A percentile compares a stretch with the other conserved stretches of the same genome.
phyloP scores from a whole-genome alignment of 2,113 vertebrate genomes.

The Crotophaga sulcirostris region DNA sequence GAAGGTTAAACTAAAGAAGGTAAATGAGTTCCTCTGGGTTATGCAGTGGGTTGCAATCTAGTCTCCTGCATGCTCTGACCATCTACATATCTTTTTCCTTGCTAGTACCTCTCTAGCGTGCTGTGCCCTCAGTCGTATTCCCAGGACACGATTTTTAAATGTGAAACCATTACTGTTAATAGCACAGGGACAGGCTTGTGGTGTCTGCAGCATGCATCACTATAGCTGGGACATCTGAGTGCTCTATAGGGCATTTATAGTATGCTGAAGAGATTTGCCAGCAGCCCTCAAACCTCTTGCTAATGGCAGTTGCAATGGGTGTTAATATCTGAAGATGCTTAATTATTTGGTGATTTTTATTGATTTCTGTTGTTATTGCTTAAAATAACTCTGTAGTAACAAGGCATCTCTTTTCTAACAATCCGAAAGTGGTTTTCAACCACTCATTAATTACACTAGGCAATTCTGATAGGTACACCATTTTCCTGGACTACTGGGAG shows the following conservation, averaged over 20 bases:
- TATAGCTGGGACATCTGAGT: background rate
- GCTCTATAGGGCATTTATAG: background rate
- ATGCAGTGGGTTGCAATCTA: background rate
- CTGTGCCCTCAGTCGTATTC: background rate
- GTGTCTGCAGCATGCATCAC: background rate
- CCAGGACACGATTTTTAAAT: background rate
- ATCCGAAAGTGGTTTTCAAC: background rate
- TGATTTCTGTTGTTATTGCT: conserved; percentile 18
- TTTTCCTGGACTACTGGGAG: background rate
- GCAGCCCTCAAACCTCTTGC: background rate
- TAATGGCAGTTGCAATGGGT: background rate
- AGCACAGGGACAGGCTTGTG: background rate
- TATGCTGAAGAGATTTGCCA: background rate
- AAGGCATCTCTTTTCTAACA: background rate
- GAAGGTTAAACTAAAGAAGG: background rate
- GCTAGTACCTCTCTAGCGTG: background rate
- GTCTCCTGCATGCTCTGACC: background rate
- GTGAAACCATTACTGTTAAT: conserved; percentile 1
- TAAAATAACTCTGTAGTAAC: background rate
- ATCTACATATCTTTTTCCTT: background rate
- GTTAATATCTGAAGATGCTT: background rate
- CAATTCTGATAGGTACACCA: background rate
- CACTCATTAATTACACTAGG: background rate
- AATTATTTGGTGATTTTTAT: conserved; percentile 38
- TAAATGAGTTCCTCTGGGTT: background rate